phyloP scores from a whole-genome alignment of 2,888 invertebrate species.

The Lapara coniferarum region DNA sequence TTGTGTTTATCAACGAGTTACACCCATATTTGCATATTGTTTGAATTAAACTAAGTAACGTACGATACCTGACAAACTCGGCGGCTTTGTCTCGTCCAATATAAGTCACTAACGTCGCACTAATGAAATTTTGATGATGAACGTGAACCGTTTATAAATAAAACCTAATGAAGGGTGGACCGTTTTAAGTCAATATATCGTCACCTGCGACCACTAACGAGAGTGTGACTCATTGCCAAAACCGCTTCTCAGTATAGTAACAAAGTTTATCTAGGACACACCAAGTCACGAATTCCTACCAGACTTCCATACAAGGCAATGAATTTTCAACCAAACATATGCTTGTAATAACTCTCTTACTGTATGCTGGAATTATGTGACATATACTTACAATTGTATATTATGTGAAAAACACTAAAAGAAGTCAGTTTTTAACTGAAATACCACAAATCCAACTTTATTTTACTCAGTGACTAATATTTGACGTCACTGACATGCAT shows the following conservation, averaged over 20 bases:
- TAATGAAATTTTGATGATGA: slow-evolving; percentile 14
- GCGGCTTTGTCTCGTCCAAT: slow-evolving; percentile 12
- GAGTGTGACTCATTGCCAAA: slow-evolving; percentile 63
- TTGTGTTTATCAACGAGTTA: slow-evolving; percentile 15
- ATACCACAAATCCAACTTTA: slow-evolving; percentile 19
- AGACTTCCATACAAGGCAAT: slow-evolving; percentile 64
- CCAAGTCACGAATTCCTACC: slow-evolving; percentile 57
- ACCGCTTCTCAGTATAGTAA: slow-evolving; percentile 47
- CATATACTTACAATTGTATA: slow-evolving; percentile 45
- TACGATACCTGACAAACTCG: slow-evolving; percentile 13
- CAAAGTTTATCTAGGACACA: slow-evolving; percentile 62
- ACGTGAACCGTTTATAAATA: slow-evolving; percentile 47
- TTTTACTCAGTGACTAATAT: slow-evolving; percentile 37
- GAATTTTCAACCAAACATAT: slow-evolving; percentile 56
- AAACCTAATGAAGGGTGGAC: slow-evolving; percentile 48
- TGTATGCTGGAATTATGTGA: neutral
- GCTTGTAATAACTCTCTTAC: slow-evolving; percentile 34
- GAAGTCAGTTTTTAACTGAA: slow-evolving; percentile 8
- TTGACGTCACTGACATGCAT: slow-evolving; percentile 34
- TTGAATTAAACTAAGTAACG: neutral
- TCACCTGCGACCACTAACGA: slow-evolving; percentile 52
- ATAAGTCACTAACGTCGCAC: neutral
- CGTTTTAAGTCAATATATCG: slow-evolving; percentile 51
- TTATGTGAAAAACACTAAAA: slow-evolving; percentile 15
- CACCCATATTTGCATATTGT: slow-evolving; percentile 9